Evolutionary conservation across 2,888 invertebrate genomes (phyloP), one percentile per base, ranked within the genome.

Genomic region (Dryococelus australis): DNA sequence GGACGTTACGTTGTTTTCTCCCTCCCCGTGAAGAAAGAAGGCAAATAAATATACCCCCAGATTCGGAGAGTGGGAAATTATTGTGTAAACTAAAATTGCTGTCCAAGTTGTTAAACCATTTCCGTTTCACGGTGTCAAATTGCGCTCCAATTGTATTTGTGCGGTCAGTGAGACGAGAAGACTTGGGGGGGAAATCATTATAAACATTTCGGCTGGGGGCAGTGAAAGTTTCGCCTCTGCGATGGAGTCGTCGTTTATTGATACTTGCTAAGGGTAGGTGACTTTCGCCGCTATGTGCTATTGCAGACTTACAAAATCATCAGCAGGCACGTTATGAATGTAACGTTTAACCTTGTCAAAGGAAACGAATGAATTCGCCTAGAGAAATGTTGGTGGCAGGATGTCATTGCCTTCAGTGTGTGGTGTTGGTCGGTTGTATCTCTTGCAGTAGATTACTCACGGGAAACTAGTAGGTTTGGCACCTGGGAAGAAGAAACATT

Each of bases 101-200:
- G 20, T 16, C 16, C 4, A 6, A 65, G 65, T 8, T 65, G 65
- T 65, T 65, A 20, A n/a, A 9, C 65, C 65, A 65, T 16, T 65
- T 65, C 65, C 65, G 10, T 65, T 65, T 65, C 20, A 24, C 65
- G 20, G 65, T 65, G 65, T 65, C 65, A 65, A 65, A 65, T 65
- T 65, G 65, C 65, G 65, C 65, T 65, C 65, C 65, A 65, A 13
- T 65, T 65, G 65, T 65, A 16, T 65, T 65, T 65, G 65, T 65
- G 65, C 65, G 65, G 65, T 24, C 20, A 65, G 65, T 16, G 65
- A 16, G 65, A 65, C 65, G 20, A 20, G 65, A 16, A 47, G 12
- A 12, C 47, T 16, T 16, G n/a, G n/a, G 65, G 16, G 24, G 65
- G 65, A 65, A 65, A 65, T 65, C 65, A 47, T 47, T 47, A 16